phyloP scores from a whole-genome alignment of 1,140 invertebrate genomes.

The Ridgeia piscesae region DNA sequence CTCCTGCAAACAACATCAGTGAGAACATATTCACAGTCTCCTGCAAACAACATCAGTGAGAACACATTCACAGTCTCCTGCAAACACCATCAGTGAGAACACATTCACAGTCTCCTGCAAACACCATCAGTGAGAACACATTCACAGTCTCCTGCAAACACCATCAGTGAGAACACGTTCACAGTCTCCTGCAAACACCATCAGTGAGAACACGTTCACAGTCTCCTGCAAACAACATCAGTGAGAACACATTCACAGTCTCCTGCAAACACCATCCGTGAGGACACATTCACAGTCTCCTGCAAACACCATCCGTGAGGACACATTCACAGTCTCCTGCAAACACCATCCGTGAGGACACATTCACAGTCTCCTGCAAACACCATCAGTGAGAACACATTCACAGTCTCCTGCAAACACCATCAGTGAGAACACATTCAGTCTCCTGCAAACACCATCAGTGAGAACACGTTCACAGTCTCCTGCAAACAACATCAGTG shows the following conservation, averaged over 20 bases:
- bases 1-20: slow-evolving; percentile 31
- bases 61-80: slow-evolving; percentile 35
- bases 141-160: slow-evolving; percentile 36
- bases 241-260: slow-evolving; percentile 28
- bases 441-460: slow-evolving; percentile 33
- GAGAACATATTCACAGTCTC: slow-evolving; percentile 32
- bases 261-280: slow-evolving; percentile 30
- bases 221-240: slow-evolving; percentile 33
- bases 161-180: slow-evolving; percentile 18
- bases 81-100: slow-evolving; percentile 10
- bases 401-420: slow-evolving; percentile 36
- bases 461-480: background rate
- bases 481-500: too few relatives aligned
- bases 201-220: slow-evolving; percentile 22
- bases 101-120: slow-evolving; percentile 35
- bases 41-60: slow-evolving; percentile 23
- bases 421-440: background rate
- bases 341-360: slow-evolving; percentile 8
- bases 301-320: slow-evolving; percentile 18
- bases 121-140: background rate
- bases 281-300: slow-evolving; percentile 33
- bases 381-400: background rate
- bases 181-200: slow-evolving; percentile 34
- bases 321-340: slow-evolving; percentile 35
- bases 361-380: slow-evolving; percentile 36